These are phyloP conservation scores for Mimas tiliae DNA, from an alignment of 2,888 invertebrate species.

Conservation along the genomic window DNA sequence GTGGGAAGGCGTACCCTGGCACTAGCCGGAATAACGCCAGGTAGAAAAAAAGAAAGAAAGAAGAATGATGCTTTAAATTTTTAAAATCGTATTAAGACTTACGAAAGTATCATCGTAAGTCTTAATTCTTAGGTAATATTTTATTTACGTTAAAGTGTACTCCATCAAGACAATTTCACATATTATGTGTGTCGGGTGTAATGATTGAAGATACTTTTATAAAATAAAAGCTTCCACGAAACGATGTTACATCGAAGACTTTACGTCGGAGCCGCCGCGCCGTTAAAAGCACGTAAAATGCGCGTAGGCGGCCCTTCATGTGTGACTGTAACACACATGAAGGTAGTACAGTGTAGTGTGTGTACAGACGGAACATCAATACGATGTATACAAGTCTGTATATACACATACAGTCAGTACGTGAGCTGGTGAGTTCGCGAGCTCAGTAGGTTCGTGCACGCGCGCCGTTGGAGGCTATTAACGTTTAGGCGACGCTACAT, in stretches of 20 bases:
- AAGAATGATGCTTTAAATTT: too few relatives aligned
- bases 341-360: constrained; percentile 34
- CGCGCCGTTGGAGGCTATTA: constrained; percentile 78
- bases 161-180: constrained; percentile 59
- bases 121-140: neutral
- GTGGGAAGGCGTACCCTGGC: too few relatives aligned
- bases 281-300: constrained; percentile 76
- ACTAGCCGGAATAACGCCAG: too few relatives aligned
- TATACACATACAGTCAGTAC: constrained; percentile 35
- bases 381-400: constrained; percentile 39
- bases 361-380: constrained; percentile 31
- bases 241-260: constrained; percentile 71
- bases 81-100: neutral
- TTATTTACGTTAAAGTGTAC: constrained; percentile 25
- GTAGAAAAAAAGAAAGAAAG: too few relatives aligned
- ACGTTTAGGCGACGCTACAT: constrained; percentile 82
- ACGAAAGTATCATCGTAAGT: too few relatives aligned
- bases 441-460: constrained; percentile 52
- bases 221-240: constrained; percentile 73
- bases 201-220: constrained; percentile 52
- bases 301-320: constrained; percentile 48
- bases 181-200: constrained; percentile 59
- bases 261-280: constrained; percentile 54
- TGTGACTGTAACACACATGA: constrained; percentile 40
- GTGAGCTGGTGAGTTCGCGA: constrained; percentile 31